Percentiles rank a stretch among this genome's conserved stretches.
Conservation (phyloP, 1,140 invertebrate species). For the Drosophila bocqueti region DNA sequence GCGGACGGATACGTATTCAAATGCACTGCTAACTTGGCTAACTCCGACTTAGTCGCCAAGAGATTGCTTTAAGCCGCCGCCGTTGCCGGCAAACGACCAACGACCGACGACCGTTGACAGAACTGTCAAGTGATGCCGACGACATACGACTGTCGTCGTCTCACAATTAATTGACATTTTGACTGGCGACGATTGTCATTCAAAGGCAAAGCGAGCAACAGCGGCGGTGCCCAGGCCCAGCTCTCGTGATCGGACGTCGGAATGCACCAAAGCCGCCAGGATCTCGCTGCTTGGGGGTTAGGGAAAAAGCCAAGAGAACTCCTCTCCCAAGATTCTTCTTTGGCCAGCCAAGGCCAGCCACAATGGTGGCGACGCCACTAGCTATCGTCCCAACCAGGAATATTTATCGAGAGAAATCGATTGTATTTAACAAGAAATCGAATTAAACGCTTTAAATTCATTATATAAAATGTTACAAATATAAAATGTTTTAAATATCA, state of each 20-base stretch:
- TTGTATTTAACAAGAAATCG: neutral
- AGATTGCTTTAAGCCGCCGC: constrained; percentile 11
- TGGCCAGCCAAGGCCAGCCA: neutral
- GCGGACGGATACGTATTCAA: constrained; percentile 6
- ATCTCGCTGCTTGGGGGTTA: neutral
- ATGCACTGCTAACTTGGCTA: constrained; percentile 18
- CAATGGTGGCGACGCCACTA: neutral
- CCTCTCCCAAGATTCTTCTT: constrained; percentile 8
- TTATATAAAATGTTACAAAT: too few species aligned
- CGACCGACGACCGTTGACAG: constrained; percentile 29
- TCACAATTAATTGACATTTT: constrained; percentile 82
- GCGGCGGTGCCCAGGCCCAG: neutral
- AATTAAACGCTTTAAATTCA: neutral
- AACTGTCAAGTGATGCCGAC: constrained; percentile 48
- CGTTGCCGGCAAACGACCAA: constrained; percentile 12
- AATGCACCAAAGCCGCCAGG: constrained; percentile 52
- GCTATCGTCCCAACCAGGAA: neutral
- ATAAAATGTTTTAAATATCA: too few species aligned
- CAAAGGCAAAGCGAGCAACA: constrained; percentile 57
- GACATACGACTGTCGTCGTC: constrained; percentile 75
- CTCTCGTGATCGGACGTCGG: constrained; percentile 23
- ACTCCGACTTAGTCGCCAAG: constrained; percentile 4
- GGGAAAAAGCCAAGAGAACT: neutral
- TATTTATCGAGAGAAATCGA: neutral
- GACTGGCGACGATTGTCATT: constrained; percentile 78